Conservation (phyloP, 2,888 invertebrate species). For the Pseudoips prasinana region DNA sequence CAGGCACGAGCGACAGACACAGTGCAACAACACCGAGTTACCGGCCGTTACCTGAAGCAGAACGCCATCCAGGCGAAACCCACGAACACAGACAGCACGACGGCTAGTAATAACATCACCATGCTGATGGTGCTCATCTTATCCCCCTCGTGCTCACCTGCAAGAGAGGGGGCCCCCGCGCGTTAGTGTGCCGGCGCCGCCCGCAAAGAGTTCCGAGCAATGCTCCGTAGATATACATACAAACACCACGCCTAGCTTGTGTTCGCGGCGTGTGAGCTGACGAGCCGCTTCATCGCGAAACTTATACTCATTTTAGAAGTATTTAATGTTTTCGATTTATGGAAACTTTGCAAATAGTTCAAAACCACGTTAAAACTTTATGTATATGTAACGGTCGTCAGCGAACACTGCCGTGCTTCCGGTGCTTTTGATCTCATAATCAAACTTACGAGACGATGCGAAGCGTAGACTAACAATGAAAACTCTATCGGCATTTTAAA, state of each 20-base stretch:
- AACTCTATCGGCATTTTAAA: slow-evolving; percentile 46
- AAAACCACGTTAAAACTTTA: too few species aligned
- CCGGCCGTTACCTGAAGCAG: slow-evolving; percentile 93
- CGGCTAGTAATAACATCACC: slow-evolving; percentile 96
- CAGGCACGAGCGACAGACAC: slow-evolving; percentile 70
- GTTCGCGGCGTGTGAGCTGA: too few species aligned
- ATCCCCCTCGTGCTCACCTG: slow-evolving; percentile 89
- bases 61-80: slow-evolving; percentile 96
- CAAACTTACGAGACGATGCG: slow-evolving; percentile 8
- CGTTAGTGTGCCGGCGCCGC: slow-evolving; percentile 77
- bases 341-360: too few species aligned
- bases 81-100: slow-evolving; percentile 97
- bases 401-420: too few species aligned
- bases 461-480: slow-evolving; percentile 7
- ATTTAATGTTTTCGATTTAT: too few species aligned
- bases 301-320: too few species aligned
- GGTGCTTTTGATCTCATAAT: too few species aligned
- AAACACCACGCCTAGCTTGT: too few species aligned
- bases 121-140: slow-evolving; percentile 94
- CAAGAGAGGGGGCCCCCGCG: slow-evolving; percentile 79
- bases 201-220: slow-evolving; percentile 69
- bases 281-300: too few species aligned
- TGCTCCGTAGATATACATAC: slow-evolving; percentile 38
- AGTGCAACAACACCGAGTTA: slow-evolving; percentile 78
- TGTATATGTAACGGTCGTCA: too few species aligned